Evolutionary conservation across 2,797 vertebrate species (phyloP), one percentile per base, ranked within the genome.

Genomic region (Labroides dimidiatus): DNA sequence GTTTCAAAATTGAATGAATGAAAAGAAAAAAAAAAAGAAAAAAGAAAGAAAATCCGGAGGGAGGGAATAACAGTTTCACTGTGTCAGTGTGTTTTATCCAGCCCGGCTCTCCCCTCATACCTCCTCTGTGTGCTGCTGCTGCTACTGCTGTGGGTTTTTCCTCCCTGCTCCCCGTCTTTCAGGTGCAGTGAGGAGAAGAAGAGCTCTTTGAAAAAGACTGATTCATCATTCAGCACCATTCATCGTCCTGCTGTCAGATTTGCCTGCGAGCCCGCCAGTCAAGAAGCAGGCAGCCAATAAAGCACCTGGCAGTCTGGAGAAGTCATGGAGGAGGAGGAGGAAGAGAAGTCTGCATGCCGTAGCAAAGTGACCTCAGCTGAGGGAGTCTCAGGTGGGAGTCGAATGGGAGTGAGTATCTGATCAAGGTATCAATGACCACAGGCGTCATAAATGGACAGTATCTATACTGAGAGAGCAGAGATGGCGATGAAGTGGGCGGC

Each of bases 211-310:
- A 64, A 65, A 66, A 24, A 37, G 54, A 77, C 72, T 21, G 64
- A 80, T 81, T 85, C 77, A 87, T 85, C 84, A 62, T 15, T 86
- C 77, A 79, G 17, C 70, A 1, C 70, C 13, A 30, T 75, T 75
- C 78, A 75, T 78, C 63, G 17, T 59, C 69, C 69, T 30, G 70
- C 77, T 81, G 82, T 87, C 85, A 79, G 75, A 79, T 73, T 67
- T 51, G 53, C 70, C 78, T 53, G 12, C 47, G 11, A 66, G 82
- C 61, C 66, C 72, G 81, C 64, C 72, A 68, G 64, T 87, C 83
- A 82, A 39, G 44, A 69, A 53, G 50, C n/a, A 33, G 69, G 43
- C 58, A 50, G 48, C 63, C 65, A 71, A 67, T 68, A 72, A 87
- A 73, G 6, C 77, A 74, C 57, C 72, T 77, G 69, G 72, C 61